These are phyloP conservation scores for Simalia tracyae DNA, from an alignment of 2,797 vertebrate species.

Conservation along the genomic window DNA sequence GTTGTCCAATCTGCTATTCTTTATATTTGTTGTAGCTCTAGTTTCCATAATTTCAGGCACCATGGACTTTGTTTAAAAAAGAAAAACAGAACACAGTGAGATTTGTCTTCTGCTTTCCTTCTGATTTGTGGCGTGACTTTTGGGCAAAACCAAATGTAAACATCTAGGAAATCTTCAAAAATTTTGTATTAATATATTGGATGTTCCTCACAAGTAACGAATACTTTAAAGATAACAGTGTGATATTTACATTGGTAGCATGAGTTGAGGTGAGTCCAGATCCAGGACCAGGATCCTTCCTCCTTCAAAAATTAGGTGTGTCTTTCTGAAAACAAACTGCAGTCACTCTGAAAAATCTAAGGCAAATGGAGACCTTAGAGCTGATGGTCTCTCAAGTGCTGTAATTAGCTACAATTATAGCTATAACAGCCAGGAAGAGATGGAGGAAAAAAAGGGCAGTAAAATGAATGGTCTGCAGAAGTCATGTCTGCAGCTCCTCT, in stretches of 20 bases:
- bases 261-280: neutral
- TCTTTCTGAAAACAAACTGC: neutral
- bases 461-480: neutral
- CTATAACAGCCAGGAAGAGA: neutral
- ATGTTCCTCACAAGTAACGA: neutral
- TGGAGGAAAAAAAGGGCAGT: neutral
- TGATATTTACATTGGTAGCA: neutral
- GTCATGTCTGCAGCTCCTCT: neutral
- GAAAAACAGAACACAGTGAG: neutral
- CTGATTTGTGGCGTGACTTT: neutral
- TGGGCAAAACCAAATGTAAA: neutral
- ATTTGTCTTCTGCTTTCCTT: neutral
- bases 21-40: no score
- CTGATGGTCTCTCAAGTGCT: neutral
- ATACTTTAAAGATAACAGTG: neutral
- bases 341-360: neutral
- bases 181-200: neutral
- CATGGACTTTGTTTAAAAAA: neutral
- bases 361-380: neutral
- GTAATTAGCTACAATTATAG: neutral
- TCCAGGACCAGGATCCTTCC: neutral
- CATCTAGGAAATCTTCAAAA: neutral
- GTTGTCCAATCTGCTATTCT: no score
- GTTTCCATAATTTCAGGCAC: no score
- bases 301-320: neutral